Percentiles rank a stretch among this genome's conserved stretches.
Conservation (phyloP, 2,113 vertebrate species). For the Phylloscopus whistleri region DNA sequence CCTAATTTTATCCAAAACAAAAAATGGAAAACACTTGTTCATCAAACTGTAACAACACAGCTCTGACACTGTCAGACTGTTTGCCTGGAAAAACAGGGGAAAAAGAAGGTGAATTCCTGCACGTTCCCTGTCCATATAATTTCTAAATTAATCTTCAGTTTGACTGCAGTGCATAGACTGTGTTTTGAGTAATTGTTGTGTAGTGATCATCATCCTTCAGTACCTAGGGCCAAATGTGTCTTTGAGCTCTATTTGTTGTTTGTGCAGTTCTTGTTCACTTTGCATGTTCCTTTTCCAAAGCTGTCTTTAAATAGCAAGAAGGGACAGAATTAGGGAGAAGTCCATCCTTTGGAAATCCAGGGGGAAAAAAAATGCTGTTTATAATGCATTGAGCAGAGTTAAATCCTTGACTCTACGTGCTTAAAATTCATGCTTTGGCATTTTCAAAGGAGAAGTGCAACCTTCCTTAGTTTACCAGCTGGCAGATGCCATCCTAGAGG, state of each 20-base stretch:
- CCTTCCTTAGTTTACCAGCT: neutral
- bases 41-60: neutral
- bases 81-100: neutral
- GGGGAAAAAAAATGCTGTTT: neutral
- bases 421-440: neutral
- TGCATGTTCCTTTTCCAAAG: neutral
- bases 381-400: neutral
- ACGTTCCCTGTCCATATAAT: neutral
- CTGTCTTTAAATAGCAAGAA: neutral
- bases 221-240: neutral
- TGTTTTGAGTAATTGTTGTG: neutral
- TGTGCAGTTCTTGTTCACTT: neutral
- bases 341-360: neutral
- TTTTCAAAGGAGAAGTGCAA: neutral
- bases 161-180: neutral
- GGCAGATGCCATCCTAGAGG: neutral
- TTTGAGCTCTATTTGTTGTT: neutral
- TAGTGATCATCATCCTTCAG: neutral
- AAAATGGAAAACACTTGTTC: neutral
- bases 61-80: neutral
- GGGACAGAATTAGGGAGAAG: neutral
- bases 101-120: neutral
- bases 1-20: neutral
- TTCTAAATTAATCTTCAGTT: neutral
- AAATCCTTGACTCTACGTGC: rapidly evolving